Evolutionary conservation across 2,113 vertebrate species (phyloP), one percentile per base, ranked within the genome.

Genomic region (Glareola pratincola): DNA sequence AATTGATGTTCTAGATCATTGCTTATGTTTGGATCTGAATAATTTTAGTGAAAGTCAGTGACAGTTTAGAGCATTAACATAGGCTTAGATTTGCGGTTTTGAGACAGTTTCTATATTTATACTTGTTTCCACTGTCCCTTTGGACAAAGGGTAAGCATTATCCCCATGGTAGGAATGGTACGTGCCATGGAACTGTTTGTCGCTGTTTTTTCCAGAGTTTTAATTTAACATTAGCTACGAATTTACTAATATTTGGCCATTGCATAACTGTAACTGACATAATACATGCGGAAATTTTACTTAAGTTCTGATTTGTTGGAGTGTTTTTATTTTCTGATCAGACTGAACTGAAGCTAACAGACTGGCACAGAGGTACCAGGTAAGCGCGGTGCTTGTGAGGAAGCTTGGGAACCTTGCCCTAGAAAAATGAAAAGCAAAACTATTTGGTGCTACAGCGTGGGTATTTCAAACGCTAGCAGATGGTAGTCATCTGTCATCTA

Each of bases 91-190:
- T 96, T 97, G 94, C 93, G 6, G 90, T 95, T 97, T 97, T 95
- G 94, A 96, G 86, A 85, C 96, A 86, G 86, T 97, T 96, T 96
- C 88, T 97, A 91, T 96, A 96, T 98, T 98, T 98, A 90, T 98
- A 97, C 63, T 83, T 95, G 87, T 97, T 97, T 92, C 94, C 96
- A 92, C 74, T 90, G 90, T 94, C 94, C 94, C 57, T 87, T 45
- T 90, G 93, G 84, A 95, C 91, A 92, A 92, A 96, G 77, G 71
- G 41, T 93, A 72, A 88, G 66, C 94, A 47, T 95, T 88, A 85
- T 95, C 54, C 83, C 96, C 88, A 88, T 91, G 91, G 96, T 85
- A 78, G 71, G 89, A 86, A 60, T 39, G 80, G 85, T 95, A 96
- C 16, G 30, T 95, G 91, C 95, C 96, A 95, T 96, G 91, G 96